Evolutionary conservation across 2,888 invertebrate species (phyloP).

Genomic region (Drosophila acutilabella): DNA sequence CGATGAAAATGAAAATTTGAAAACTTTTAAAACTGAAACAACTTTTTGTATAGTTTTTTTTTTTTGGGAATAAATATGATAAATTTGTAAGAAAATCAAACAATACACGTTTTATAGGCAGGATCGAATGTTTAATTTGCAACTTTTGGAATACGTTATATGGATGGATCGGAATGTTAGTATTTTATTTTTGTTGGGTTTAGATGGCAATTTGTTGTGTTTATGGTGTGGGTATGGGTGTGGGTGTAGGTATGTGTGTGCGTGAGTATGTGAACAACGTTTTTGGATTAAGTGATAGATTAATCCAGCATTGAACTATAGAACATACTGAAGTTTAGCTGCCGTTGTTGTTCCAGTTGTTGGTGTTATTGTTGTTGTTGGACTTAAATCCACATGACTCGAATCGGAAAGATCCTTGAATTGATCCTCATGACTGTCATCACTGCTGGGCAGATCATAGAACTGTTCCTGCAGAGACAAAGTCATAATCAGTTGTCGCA

Average conservation of each 20-base stretch:
- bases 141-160: background rate
- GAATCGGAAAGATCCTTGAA: conserved; percentile 21
- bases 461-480: conserved; percentile 3
- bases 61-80: no score
- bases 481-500: background rate
- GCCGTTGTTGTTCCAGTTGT: background rate
- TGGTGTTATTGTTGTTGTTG: background rate
- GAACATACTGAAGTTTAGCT: background rate
- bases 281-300: background rate
- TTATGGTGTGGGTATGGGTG: background rate
- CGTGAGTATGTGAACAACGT: background rate
- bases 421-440: conserved; percentile 18
- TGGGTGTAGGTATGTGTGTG: background rate
- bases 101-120: background rate
- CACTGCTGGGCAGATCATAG: conserved; percentile 12
- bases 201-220: background rate
- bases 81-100: no score
- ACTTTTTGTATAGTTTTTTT: no score
- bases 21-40: no score
- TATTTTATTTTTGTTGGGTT: background rate
- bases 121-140: background rate
- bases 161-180: background rate
- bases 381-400: background rate
- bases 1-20: no score
- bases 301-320: background rate